Evolutionary conservation across 1,140 invertebrate species (phyloP).

Genomic region (Pseudachorutes palmiensis): DNA sequence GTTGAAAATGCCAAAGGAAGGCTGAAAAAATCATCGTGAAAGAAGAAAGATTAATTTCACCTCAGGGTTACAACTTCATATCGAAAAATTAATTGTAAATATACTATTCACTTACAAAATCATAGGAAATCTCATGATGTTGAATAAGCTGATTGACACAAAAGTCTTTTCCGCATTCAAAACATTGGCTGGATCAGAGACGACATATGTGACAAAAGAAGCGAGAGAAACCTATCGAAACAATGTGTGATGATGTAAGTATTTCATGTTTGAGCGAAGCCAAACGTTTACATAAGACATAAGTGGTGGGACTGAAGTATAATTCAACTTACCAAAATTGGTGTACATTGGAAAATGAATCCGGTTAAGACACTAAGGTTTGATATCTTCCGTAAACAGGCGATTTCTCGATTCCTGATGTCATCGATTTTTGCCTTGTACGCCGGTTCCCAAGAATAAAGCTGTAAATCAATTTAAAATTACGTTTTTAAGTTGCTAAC

Average conservation of each 20-base stretch:
- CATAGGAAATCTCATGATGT: constrained; percentile 67
- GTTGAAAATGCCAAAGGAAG: constrained; percentile 3
- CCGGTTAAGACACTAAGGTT: constrained; percentile 62
- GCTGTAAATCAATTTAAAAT: constrained; percentile 34
- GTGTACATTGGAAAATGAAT: constrained; percentile 61
- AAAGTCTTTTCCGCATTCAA: constrained; percentile 85
- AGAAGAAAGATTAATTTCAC: too few species aligned
- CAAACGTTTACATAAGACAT: too few species aligned
- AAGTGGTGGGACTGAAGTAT: neutral
- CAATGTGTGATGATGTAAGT: too few species aligned
- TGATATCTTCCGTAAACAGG: constrained; percentile 70
- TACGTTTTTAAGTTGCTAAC: neutral
- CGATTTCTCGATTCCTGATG: constrained; percentile 73
- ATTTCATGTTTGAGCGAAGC: constrained; percentile 38
- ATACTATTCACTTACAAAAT: constrained; percentile 39
- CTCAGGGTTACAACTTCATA: too few species aligned
- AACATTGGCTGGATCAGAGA: constrained; percentile 54
- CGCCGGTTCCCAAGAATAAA: constrained; percentile 83
- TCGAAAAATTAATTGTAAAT: neutral
- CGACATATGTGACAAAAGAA: constrained; percentile 51
- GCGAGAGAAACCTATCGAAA: constrained; percentile 55
- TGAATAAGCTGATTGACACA: constrained; percentile 94
- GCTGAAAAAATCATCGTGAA: neutral
- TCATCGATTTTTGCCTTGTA: constrained; percentile 75
- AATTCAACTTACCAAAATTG: constrained; percentile 62